Percentiles rank a stretch among this genome's conserved stretches.
phyloP scores from a whole-genome alignment of 2,888 invertebrate species.

The Eupithecia subfuscata region DNA sequence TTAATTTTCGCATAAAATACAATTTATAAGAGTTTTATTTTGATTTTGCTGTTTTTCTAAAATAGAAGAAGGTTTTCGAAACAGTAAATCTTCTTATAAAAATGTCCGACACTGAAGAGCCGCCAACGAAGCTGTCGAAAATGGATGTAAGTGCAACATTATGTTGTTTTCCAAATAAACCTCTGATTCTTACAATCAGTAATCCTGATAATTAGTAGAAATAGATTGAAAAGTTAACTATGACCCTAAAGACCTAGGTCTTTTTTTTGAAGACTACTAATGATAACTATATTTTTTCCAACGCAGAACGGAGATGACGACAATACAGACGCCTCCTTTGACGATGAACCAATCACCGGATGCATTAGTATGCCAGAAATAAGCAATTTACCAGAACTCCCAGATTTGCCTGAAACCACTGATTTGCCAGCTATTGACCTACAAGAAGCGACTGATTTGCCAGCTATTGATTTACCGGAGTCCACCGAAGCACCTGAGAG shows the following conservation, averaged over 20 bases:
- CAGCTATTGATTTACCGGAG: not conserved
- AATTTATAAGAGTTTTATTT: not conserved
- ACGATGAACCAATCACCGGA: not conserved
- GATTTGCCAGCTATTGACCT: not conserved
- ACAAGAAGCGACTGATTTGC: constrained; percentile 1
- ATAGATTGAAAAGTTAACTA: no score
- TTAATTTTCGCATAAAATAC: not conserved
- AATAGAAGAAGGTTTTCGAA: not conserved
- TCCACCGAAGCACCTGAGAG: not conserved
- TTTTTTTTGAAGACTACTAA: no score
- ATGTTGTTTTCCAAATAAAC: not conserved
- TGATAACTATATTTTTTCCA: not conserved
- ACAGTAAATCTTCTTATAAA: not conserved
- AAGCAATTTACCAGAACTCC: constrained; percentile 6
- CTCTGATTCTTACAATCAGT: no score
- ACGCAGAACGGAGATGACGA: constrained; percentile 9
- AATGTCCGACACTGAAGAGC: constrained; percentile 42
- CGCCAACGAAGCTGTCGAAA: constrained; percentile 39
- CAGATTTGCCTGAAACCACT: not conserved
- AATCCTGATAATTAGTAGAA: no score
- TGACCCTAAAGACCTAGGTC: no score
- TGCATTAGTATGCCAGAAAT: constrained; percentile 17
- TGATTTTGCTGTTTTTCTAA: not conserved
- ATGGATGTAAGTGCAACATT: constrained; percentile 31
- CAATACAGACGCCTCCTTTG: constrained; percentile 6